A percentile compares a stretch with the other conserved stretches of the same genome.
These are phyloP conservation scores for Enteromius thamalakanensis DNA, from an alignment of 2,797 vertebrate genomes.

Conservation along the genomic window DNA sequence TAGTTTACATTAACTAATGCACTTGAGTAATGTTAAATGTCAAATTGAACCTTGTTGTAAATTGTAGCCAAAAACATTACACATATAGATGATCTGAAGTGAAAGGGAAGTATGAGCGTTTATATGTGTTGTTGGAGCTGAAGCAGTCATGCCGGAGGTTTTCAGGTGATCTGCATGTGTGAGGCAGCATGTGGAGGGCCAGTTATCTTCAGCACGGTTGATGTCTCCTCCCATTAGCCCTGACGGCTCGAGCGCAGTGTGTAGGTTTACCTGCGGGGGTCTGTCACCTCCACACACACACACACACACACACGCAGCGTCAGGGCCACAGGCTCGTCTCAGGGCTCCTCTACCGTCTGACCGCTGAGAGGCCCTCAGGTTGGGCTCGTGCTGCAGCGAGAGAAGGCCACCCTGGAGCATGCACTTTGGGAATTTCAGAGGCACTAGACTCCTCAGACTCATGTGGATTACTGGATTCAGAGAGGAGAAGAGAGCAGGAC, in stretches of 20 bases:
- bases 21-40: neutral
- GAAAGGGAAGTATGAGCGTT: neutral
- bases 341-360: constrained; percentile 11
- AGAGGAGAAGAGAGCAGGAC: neutral
- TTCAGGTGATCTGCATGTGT: constrained; percentile 84
- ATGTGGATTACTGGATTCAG: neutral
- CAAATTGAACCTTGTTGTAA: neutral
- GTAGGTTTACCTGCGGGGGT: constrained; percentile 66
- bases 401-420: constrained; percentile 1
- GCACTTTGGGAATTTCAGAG: neutral
- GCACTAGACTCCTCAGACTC: neutral
- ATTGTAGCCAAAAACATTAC: neutral
- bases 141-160: constrained; percentile 59
- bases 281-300: constrained; percentile 47
- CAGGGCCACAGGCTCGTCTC: constrained; percentile 15
- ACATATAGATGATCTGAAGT: constrained; percentile 18
- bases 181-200: constrained; percentile 73
- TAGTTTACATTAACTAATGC: no score
- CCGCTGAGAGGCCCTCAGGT: neutral
- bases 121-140: neutral
- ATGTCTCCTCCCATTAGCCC: constrained; percentile 79
- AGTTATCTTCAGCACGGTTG: constrained; percentile 77
- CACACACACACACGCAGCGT: constrained; percentile 24
- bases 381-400: neutral
- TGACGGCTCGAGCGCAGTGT: constrained; percentile 65